Percentiles rank a stretch among this genome's conserved stretches.
phyloP scores from a whole-genome alignment of 2,888 invertebrate species.

The Anoplius nigerrimus region DNA sequence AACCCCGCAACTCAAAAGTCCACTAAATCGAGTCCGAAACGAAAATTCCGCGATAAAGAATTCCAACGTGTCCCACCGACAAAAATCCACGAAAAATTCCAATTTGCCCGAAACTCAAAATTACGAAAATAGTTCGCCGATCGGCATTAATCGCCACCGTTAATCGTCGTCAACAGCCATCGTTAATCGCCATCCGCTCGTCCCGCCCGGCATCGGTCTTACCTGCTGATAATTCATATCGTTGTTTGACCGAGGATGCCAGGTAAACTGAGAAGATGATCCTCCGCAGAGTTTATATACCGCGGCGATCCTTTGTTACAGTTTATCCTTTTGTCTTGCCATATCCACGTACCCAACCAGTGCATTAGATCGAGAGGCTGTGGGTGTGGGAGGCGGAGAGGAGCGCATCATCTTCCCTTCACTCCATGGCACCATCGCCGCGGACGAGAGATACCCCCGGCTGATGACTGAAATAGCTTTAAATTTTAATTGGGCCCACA shows the following conservation, averaged over 20 bases:
- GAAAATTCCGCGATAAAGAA: no score
- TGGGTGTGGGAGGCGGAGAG: conserved; percentile 58
- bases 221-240: conserved; percentile 71
- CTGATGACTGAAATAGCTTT: conserved; percentile 57
- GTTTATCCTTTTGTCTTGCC: conserved; percentile 62
- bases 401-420: conserved; percentile 71
- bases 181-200: no score
- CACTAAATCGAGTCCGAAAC: no score
- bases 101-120: no score
- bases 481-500: conserved; percentile 69
- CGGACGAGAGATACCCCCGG: background rate
- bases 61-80: no score
- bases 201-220: conserved; percentile 2
- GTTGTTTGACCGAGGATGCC: conserved; percentile 66
- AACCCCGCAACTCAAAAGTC: no score
- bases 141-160: no score
- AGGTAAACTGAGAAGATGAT: conserved; percentile 69
- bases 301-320: conserved; percentile 70
- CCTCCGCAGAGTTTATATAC: conserved; percentile 69
- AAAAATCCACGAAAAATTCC: no score
- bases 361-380: conserved; percentile 60
- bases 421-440: conserved; percentile 50
- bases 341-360: conserved; percentile 52
- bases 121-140: no score
- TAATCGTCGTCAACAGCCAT: no score